phyloP scores from a whole-genome alignment of 1,140 invertebrate genomes.

The Penaeus vannamei region DNA sequence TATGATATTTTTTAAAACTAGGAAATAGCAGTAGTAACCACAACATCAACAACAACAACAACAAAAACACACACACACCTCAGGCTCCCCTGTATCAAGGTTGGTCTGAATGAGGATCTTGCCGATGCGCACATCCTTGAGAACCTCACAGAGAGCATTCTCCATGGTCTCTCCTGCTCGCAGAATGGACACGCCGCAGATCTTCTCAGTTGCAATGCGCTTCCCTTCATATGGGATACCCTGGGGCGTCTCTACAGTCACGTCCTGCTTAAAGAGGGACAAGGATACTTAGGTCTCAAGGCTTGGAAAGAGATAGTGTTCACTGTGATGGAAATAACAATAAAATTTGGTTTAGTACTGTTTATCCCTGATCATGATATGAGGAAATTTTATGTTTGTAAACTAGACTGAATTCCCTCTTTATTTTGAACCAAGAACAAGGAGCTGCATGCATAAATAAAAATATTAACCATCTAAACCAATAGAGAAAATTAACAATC shows the following conservation, averaged over 20 bases:
- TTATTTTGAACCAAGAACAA: neutral
- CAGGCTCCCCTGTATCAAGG: constrained; percentile 90
- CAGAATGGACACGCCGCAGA: constrained; percentile 98
- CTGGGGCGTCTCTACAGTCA: constrained; percentile 90
- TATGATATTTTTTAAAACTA: too few species aligned
- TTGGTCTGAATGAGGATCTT: constrained; percentile 99
- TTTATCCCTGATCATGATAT: too few species aligned
- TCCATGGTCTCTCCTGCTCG: constrained; percentile 98
- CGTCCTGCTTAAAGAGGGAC: constrained; percentile 74
- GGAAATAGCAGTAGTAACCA: too few species aligned
- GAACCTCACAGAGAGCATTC: constrained; percentile 96
- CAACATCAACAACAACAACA: neutral
- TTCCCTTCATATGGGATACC: constrained; percentile 88
- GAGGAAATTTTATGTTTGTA: too few species aligned
- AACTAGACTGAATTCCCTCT: too few species aligned
- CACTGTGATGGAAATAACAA: neutral
- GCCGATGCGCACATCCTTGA: constrained; percentile 97
- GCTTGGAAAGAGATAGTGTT: neutral
- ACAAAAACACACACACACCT: constrained; percentile 70
- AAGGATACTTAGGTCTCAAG: constrained; percentile 36
- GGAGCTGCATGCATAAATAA: constrained; percentile 8
- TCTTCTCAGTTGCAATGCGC: constrained; percentile 86
- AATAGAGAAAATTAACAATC: neutral
- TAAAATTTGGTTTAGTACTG: neutral
- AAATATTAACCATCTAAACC: too few species aligned